phyloP scores from a whole-genome alignment of 2,888 invertebrate species.

The Cerastis leucographa region DNA sequence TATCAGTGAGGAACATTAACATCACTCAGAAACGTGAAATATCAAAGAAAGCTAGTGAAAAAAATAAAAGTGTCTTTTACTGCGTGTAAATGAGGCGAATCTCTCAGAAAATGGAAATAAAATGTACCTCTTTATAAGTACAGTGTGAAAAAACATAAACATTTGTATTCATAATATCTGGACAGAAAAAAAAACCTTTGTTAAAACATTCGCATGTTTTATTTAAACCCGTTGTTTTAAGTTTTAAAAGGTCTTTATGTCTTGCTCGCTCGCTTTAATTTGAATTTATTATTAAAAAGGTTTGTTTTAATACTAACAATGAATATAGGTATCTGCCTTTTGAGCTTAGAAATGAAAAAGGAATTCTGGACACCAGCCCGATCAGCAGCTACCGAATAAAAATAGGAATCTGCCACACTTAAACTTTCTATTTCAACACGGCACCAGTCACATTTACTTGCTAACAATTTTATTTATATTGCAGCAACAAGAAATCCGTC shows the following conservation, averaged over 20 bases:
- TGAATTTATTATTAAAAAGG: not conserved
- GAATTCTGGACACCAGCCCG: not conserved
- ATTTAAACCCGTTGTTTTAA: conserved; percentile 13
- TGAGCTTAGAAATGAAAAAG: not conserved
- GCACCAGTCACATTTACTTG: not conserved
- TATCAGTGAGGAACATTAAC: conserved; percentile 24
- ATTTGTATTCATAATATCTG: conserved; percentile 35
- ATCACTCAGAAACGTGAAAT: conserved; percentile 11
- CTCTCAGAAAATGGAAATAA: conserved; percentile 7
- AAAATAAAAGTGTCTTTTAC: conserved; percentile 12
- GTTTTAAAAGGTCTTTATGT: conserved; percentile 29
- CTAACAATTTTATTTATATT: not conserved
- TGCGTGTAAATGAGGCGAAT: conserved; percentile 31
- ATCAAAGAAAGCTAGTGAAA: conserved; percentile 50
- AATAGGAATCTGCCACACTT: not conserved
- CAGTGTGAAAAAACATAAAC: conserved; percentile 6
- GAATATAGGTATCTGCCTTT: not conserved
- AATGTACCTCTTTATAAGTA: conserved; percentile 1
- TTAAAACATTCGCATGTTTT: conserved; percentile 22
- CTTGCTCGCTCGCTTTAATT: not conserved
- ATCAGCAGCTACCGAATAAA: not conserved
- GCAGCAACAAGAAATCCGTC: not conserved
- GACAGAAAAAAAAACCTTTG: conserved; percentile 29
- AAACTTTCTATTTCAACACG: not conserved
- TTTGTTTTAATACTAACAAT: conserved; percentile 1